Percentiles rank a stretch among this genome's conserved stretches.
Evolutionary conservation across 2,888 invertebrate species (phyloP).

Genomic region (Protula sp.): DNA sequence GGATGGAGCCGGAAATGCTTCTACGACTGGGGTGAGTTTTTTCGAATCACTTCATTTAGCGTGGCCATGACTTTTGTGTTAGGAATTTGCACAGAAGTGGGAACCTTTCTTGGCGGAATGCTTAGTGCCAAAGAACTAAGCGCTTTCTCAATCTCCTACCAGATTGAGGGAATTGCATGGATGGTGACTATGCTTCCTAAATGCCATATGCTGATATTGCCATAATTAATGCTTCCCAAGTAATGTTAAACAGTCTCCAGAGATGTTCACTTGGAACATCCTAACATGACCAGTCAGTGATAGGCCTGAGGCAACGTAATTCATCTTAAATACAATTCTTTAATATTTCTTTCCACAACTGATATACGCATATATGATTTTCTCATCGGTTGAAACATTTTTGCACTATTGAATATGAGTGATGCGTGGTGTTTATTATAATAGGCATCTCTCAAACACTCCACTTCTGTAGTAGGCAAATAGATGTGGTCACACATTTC

Average conservation of each 20-base stretch:
- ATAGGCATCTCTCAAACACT: too few species aligned
- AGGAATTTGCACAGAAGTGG: conserved; percentile 29
- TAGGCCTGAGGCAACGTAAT: too few species aligned
- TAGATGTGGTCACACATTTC: too few species aligned
- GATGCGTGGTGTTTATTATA: too few species aligned
- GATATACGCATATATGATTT: neutral
- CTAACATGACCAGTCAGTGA: too few species aligned
- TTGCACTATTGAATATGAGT: too few species aligned
- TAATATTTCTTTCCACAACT: neutral
- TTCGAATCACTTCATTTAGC: conserved; percentile 19
- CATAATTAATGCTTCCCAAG: neutral
- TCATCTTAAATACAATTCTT: neutral
- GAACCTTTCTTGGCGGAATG: conserved; percentile 25
- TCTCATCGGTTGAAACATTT: neutral
- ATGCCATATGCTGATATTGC: neutral
- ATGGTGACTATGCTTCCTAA: conserved; percentile 24
- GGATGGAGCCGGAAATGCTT: conserved; percentile 28
- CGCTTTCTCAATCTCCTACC: conserved; percentile 27
- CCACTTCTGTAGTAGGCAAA: neutral
- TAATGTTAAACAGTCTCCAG: too few species aligned
- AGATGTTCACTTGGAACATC: too few species aligned
- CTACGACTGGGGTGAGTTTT: conserved; percentile 25
- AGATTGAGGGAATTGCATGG: conserved; percentile 31
- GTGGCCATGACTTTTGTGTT: conserved; percentile 29
- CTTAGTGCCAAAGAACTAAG: conserved; percentile 16